These are phyloP conservation scores for Porites divaricata DNA, from an alignment of 92 coral and sea anemone species.

Conservation along the genomic window DNA sequence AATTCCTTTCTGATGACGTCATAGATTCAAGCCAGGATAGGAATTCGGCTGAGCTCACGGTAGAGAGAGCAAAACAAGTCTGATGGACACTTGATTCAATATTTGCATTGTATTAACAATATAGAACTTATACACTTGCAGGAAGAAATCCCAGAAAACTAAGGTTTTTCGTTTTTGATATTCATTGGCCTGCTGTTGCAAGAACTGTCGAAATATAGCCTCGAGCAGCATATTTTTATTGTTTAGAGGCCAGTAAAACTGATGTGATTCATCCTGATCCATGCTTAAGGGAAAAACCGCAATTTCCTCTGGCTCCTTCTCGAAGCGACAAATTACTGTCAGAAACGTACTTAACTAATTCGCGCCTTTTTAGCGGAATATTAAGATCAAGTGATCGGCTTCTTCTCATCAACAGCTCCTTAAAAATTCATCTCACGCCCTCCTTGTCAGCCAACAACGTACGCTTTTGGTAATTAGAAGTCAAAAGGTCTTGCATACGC, in stretches of 20 bases:
- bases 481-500: slow-evolving; percentile 49
- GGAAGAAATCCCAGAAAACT: slow-evolving; percentile 9
- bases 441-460: neutral
- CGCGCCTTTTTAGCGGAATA: neutral
- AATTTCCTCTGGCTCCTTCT: slow-evolving; percentile 3
- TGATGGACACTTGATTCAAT: neutral
- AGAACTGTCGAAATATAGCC: slow-evolving; percentile 13
- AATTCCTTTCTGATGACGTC: slow-evolving; percentile 47
- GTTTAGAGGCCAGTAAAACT: neutral
- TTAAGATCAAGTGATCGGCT: slow-evolving; percentile 20
- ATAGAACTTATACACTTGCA: neutral
- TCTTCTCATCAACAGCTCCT: slow-evolving; percentile 45
- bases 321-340: slow-evolving; percentile 3
- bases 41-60: slow-evolving; percentile 17
- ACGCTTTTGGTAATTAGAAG: slow-evolving; percentile 34
- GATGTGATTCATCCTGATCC: neutral
- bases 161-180: neutral
- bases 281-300: slow-evolving; percentile 1
- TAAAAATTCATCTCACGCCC: slow-evolving; percentile 51
- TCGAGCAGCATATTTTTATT: slow-evolving; percentile 11
- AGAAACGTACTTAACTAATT: slow-evolving; percentile 18
- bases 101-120: slow-evolving; percentile 21
- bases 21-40: neutral
- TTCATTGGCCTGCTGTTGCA: neutral
- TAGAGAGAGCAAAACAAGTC: slow-evolving; percentile 14